phyloP scores from a whole-genome alignment of 2,113 vertebrate species.

The Narcine bancroftii region DNA sequence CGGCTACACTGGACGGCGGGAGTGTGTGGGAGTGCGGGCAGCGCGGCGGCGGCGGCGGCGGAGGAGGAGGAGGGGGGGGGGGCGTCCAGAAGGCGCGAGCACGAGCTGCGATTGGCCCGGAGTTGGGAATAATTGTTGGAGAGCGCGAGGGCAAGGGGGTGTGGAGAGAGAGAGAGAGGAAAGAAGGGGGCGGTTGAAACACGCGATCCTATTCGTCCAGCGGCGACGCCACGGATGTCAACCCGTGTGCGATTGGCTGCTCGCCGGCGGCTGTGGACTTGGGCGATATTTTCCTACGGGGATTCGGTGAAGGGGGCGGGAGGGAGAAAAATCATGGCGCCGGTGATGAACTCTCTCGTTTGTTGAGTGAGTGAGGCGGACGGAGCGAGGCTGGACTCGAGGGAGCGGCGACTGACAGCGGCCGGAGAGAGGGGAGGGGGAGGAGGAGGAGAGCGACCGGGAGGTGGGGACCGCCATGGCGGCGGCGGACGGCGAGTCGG shows the following conservation, averaged over 20 bases:
- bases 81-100: background rate
- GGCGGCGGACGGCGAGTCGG: background rate
- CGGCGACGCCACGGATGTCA: background rate
- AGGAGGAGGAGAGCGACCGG: background rate
- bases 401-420: slow-evolving; percentile 9
- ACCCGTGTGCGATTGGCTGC: background rate
- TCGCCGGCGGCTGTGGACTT: background rate
- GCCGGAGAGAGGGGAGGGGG: background rate
- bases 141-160: background rate
- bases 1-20: background rate
- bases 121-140: background rate
- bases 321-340: background rate
- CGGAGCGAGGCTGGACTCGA: background rate
- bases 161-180: background rate
- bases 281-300: background rate
- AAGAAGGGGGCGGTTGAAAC: background rate
- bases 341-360: background rate
- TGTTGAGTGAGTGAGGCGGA: background rate
- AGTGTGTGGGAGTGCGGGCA: background rate
- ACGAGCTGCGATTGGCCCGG: background rate
- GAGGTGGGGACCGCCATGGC: background rate
- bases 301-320: background rate
- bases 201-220: background rate
- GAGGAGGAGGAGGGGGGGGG: background rate
- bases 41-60: background rate